Percentiles rank a stretch among this genome's conserved stretches.
Evolutionary conservation across 1,140 invertebrate genomes (phyloP).

Genomic region (Drosophila subobscura): DNA sequence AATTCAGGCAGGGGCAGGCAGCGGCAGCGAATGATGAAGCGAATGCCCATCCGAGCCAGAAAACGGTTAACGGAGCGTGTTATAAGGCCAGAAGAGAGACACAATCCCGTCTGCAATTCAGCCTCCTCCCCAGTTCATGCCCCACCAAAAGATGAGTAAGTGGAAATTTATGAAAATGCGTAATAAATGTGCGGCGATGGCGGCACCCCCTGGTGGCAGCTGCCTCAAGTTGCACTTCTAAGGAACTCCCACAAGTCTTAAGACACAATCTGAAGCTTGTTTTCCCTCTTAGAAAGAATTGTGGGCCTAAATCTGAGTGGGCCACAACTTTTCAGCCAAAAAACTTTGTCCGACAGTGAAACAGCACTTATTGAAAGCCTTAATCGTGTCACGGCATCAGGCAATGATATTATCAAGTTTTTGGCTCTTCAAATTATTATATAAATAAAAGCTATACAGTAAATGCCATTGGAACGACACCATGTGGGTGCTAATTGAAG

Average conservation of each 20-base stretch:
- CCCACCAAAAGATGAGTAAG: conserved; percentile 64
- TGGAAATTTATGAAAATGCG: conserved; percentile 79
- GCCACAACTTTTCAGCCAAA: conserved; percentile 60
- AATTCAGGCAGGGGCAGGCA: no score
- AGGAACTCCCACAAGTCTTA: conserved; percentile 55
- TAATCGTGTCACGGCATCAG: conserved; percentile 63
- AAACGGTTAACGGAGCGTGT: conserved; percentile 78
- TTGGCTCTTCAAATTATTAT: conserved; percentile 16
- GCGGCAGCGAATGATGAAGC: conserved; percentile 67
- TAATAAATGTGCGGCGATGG: conserved; percentile 53
- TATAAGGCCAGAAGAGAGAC: conserved; percentile 54
- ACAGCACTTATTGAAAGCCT: conserved; percentile 44
- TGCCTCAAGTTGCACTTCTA: conserved; percentile 54
- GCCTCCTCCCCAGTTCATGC: conserved; percentile 10
- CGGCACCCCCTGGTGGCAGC: conserved; percentile 23
- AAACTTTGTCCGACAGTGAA: conserved; percentile 63
- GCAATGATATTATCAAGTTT: conserved; percentile 48
- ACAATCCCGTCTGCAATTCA: conserved; percentile 11
- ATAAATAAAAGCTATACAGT: conserved; percentile 17
- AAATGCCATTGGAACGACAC: conserved; percentile 4
- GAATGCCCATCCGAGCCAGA: conserved; percentile 69
- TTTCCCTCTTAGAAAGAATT: not conserved
- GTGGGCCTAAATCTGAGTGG: conserved; percentile 68
- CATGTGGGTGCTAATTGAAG: conserved; percentile 31
- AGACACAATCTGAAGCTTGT: conserved; percentile 38